A percentile compares a stretch with the other conserved stretches of the same genome.
Evolutionary conservation across 2,113 vertebrate genomes (phyloP).

Genomic region (Sula dactylatra): DNA sequence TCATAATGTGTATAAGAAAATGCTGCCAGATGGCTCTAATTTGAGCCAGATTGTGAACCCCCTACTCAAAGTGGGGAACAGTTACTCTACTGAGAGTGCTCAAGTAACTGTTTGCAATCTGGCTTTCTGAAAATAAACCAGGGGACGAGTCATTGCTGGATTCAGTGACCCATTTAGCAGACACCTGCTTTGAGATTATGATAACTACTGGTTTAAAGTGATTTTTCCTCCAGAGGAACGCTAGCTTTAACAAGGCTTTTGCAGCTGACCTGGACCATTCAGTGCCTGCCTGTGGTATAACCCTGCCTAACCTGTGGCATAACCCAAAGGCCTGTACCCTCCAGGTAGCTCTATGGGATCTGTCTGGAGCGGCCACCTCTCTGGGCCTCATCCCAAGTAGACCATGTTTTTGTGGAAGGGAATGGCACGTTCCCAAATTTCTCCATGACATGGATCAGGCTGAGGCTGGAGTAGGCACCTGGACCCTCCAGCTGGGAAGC

Average conservation of each 20-base stretch:
- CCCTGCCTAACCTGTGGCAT: neutral
- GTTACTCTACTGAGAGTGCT: conserved; percentile 42
- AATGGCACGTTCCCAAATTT: neutral
- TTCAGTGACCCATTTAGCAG: conserved; percentile 6
- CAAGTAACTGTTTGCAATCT: conserved; percentile 48
- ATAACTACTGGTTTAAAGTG: neutral
- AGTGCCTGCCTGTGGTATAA: neutral
- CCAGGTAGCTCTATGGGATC: neutral
- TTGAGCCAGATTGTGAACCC: conserved; percentile 57
- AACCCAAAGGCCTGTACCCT: neutral
- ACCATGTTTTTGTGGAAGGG: neutral
- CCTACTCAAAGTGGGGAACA: conserved; percentile 27
- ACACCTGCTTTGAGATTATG: conserved; percentile 26
- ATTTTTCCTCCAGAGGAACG: neutral
- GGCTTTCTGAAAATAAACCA: conserved; percentile 39
- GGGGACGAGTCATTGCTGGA: neutral
- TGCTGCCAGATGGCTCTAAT: conserved; percentile 57
- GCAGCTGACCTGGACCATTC: neutral
- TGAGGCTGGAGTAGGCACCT: neutral
- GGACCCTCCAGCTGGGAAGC: neutral
- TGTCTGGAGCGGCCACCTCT: neutral
- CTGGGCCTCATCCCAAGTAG: neutral
- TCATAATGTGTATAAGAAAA: conserved; percentile 38
- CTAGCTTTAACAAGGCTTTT: neutral
- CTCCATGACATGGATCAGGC: neutral